Base-by-base conservation (phyloP, 2,797 vertebrate species). In the Aulostomus chinensis region DNA sequence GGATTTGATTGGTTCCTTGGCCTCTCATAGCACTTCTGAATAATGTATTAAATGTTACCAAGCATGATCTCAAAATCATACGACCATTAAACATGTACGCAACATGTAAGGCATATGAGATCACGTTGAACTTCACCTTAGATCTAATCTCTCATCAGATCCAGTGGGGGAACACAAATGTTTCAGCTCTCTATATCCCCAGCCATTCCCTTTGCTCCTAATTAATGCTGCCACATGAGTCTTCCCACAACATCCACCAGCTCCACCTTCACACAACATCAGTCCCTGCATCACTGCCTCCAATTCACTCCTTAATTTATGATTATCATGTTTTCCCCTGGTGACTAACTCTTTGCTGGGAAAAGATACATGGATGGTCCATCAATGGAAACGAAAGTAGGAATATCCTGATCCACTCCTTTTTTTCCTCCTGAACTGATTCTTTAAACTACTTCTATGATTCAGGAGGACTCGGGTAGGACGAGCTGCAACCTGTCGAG, bases 41-140 rank as follows among this genome's bases (percentile, higher is more conserved):
- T 74, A 66, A 76, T 77, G 57, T 28, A 81, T 74, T 20, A 43
- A 34, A 22, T 78, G 58, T 76, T 80, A 75, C 51, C 35, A 68
- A 50, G 49, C 26, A 26, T 48, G 51, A 58, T 47, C 63, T 76
- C 42, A 62, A 73, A 58, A 59, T 60, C 70, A 63, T 32, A 47
- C 35, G 25, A 18, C 2, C 56, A 73, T 82, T 56, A 79, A 73
- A 78, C 56, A 70, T 76, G 45, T 41, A 80, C 60, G 58, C 13
- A 49, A 15, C 34, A 63, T 65, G 57, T 61, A 48, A 60, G 43
- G 61, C 56, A 69, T 58, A 57, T 56, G 20, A 46, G 48, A 56
- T 49, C 37, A 42, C 51, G 24, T 31, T 57, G 13, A 47, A 57
- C 21, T 51, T 43, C 30, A 47, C 25, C 35, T 51, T 31, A 49